A percentile compares a stretch with the other conserved stretches of the same genome.
phyloP scores from a whole-genome alignment of 1,140 invertebrate species.

The Sitobion miscanthi region DNA sequence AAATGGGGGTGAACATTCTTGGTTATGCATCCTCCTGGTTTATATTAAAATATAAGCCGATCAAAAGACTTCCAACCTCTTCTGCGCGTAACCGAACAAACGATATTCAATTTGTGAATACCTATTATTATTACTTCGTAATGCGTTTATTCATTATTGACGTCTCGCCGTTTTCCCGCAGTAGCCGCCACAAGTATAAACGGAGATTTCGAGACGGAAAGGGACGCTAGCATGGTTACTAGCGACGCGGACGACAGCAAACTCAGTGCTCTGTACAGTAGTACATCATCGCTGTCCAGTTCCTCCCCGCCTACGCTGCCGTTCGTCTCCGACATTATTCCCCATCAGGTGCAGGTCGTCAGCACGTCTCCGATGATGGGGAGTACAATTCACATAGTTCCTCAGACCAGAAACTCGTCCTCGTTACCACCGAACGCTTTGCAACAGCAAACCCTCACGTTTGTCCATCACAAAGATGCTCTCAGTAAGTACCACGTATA shows the following conservation, averaged over 20 bases:
- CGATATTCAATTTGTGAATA: not conserved
- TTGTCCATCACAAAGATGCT: conserved; percentile 54
- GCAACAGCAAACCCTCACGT: conserved; percentile 51
- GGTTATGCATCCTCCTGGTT: not conserved
- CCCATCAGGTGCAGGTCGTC: conserved; percentile 56
- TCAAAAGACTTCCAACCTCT: not conserved
- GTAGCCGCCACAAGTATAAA: conserved; percentile 48
- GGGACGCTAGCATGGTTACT: conserved; percentile 46
- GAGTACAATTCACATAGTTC: conserved; percentile 55
- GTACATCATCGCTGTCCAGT: conserved; percentile 57
- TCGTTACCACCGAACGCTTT: conserved; percentile 49
- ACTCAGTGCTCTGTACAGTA: conserved; percentile 57
- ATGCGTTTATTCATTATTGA: not conserved
- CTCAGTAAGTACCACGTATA: conserved; percentile 13
- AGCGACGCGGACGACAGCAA: conserved; percentile 56
- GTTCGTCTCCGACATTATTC: conserved; percentile 32
- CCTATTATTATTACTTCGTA: not conserved
- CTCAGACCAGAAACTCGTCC: conserved; percentile 56
- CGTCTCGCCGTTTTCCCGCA: not conserved
- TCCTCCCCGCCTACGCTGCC: conserved; percentile 55
- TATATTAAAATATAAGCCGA: not conserved
- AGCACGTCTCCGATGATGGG: conserved; percentile 55
- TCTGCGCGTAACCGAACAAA: not conserved
- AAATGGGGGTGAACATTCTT: not conserved
- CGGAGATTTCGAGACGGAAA: conserved; percentile 55